These are phyloP conservation scores for Mellilla xanthometata DNA, from an alignment of 2,888 invertebrate species.

Conservation along the genomic window DNA sequence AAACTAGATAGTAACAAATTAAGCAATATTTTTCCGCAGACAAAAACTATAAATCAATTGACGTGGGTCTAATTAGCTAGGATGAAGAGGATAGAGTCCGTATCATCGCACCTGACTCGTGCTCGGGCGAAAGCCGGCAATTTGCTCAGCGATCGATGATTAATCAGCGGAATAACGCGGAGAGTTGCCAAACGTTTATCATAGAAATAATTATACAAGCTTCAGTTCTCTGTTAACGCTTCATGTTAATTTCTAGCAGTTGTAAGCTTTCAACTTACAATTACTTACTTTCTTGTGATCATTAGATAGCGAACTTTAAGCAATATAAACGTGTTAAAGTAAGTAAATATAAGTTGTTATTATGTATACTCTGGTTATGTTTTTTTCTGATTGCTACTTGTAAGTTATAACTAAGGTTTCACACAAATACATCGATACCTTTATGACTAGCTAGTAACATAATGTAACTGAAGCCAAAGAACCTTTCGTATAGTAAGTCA, in stretches of 20 bases:
- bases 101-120: conserved; percentile 58
- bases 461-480: too few relatives aligned
- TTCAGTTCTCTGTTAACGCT: conserved; percentile 3
- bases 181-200: conserved; percentile 9
- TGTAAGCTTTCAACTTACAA: conserved; percentile 3
- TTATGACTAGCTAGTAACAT: too few relatives aligned
- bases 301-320: too few relatives aligned
- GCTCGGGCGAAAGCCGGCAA: conserved; percentile 39
- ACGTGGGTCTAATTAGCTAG: conserved; percentile 61
- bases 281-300: not conserved
- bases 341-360: too few relatives aligned
- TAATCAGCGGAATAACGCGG: conserved; percentile 22
- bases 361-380: too few relatives aligned
- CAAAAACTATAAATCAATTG: conserved; percentile 66
- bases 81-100: conserved; percentile 37
- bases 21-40: conserved; percentile 47
- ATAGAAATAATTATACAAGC: conserved; percentile 7
- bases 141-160: conserved; percentile 37
- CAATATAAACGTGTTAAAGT: too few relatives aligned
- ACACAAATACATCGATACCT: too few relatives aligned
- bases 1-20: conserved; percentile 43
- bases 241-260: conserved; percentile 1
- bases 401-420: too few relatives aligned
- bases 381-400: too few relatives aligned
- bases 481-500: conserved; percentile 50